A percentile compares a stretch with the other conserved stretches of the same genome.
Conservation (phyloP, 2,888 invertebrate species). For the Thalpophila matura region DNA sequence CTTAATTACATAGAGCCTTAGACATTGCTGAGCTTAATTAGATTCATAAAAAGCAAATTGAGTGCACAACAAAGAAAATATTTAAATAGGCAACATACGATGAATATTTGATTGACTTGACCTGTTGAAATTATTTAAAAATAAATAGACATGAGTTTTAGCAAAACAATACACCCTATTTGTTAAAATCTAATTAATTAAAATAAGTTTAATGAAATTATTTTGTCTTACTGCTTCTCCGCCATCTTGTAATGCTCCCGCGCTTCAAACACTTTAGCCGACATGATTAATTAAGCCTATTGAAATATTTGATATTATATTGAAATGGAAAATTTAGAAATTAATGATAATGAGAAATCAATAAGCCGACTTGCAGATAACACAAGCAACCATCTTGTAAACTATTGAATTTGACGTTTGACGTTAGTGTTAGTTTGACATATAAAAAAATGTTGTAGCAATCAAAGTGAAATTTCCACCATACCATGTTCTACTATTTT, state of each 20-base stretch:
- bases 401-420: too few relatives aligned
- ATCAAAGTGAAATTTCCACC: too few relatives aligned
- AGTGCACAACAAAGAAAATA: not conserved
- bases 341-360: constrained; percentile 44
- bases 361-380: constrained; percentile 29
- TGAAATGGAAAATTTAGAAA: constrained; percentile 6
- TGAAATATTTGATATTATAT: constrained; percentile 11
- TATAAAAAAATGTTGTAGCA: too few relatives aligned
- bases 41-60: not conserved
- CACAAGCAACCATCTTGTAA: constrained; percentile 21
- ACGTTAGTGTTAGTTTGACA: too few relatives aligned
- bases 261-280: constrained; percentile 93
- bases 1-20: not conserved
- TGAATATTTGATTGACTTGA: too few relatives aligned
- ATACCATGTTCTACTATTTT: too few relatives aligned
- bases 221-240: constrained; percentile 93
- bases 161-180: not conserved
- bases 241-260: constrained; percentile 94
- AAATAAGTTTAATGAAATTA: not conserved
- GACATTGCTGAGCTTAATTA: too few relatives aligned
- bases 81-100: not conserved
- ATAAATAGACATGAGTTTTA: constrained; percentile 12
- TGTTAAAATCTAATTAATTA: not conserved
- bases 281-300: constrained; percentile 64
- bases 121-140: not conserved